Evolutionary conservation across 2,797 vertebrate species (phyloP).

Genomic region (Cynodonichthys magdalenae): DNA sequence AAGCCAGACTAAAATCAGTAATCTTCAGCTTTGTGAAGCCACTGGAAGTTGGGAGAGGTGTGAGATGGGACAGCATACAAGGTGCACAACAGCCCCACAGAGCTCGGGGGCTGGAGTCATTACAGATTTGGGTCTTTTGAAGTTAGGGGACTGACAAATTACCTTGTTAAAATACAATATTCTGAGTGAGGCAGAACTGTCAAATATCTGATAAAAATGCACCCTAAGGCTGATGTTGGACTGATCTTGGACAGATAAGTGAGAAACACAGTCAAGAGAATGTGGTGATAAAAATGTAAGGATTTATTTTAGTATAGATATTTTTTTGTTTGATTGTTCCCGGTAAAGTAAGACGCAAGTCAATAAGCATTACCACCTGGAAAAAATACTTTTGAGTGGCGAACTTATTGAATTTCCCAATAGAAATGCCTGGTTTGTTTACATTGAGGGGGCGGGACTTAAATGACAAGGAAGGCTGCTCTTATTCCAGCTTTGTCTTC

Average conservation of each 20-base stretch:
- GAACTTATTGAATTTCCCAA: no score
- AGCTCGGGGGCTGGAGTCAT: conserved; percentile 70
- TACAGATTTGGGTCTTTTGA: conserved; percentile 67
- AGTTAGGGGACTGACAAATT: conserved; percentile 78
- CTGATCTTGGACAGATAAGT: conserved; percentile 32
- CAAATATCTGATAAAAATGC: conserved; percentile 58
- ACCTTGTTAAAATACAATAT: conserved; percentile 69
- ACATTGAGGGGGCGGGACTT: no score
- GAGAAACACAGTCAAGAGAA: conserved; percentile 14
- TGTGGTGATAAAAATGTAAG: conserved; percentile 4
- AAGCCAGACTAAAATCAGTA: not conserved
- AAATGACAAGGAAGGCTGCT: no score
- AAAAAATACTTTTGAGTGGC: no score
- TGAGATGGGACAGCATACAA: conserved; percentile 52
- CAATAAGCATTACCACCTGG: no score
- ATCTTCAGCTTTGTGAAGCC: conserved; percentile 36
- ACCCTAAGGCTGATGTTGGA: conserved; percentile 47
- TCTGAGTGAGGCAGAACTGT: conserved; percentile 74
- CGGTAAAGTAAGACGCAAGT: not conserved
- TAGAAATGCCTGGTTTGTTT: no score
- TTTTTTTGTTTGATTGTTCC: not conserved
- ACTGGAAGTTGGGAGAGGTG: conserved; percentile 32
- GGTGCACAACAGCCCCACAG: conserved; percentile 42
- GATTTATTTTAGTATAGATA: not conserved
- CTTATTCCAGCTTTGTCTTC: no score